These are phyloP conservation scores for Cyrtonyx montezumae DNA, from an alignment of 2,113 vertebrate genomes.

Conservation along the genomic window DNA sequence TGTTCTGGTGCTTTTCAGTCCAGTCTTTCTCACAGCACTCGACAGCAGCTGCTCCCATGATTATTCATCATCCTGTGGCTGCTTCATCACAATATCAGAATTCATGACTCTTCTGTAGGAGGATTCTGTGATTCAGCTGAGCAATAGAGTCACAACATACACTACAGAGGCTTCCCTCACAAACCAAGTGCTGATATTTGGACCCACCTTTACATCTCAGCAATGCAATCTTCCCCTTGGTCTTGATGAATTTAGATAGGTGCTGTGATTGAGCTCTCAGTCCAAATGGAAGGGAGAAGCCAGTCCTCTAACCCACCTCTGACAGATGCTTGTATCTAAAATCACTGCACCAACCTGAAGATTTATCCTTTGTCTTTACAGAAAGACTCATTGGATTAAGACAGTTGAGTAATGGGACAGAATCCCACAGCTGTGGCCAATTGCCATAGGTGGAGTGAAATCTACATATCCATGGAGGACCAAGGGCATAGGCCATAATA, in stretches of 20 bases:
- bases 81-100: background rate
- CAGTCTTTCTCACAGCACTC: background rate
- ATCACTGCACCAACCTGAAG: background rate
- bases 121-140: background rate
- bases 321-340: background rate
- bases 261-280: fast-evolving
- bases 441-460: fast-evolving
- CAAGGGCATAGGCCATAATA: fast-evolving
- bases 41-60: background rate
- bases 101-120: fast-evolving
- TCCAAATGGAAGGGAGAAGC: background rate
- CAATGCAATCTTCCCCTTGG: background rate
- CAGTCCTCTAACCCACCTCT: background rate
- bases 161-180: background rate
- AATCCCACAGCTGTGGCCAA: background rate
- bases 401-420: background rate
- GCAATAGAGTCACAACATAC: background rate
- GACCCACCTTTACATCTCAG: background rate
- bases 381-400: background rate
- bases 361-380: background rate
- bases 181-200: background rate
- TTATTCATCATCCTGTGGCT: background rate
- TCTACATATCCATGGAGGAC: background rate
- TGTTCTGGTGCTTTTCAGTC: fast-evolving
- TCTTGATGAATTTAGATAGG: background rate